phyloP scores from a whole-genome alignment of 1,140 invertebrate genomes.

The Halyomorpha halys region DNA sequence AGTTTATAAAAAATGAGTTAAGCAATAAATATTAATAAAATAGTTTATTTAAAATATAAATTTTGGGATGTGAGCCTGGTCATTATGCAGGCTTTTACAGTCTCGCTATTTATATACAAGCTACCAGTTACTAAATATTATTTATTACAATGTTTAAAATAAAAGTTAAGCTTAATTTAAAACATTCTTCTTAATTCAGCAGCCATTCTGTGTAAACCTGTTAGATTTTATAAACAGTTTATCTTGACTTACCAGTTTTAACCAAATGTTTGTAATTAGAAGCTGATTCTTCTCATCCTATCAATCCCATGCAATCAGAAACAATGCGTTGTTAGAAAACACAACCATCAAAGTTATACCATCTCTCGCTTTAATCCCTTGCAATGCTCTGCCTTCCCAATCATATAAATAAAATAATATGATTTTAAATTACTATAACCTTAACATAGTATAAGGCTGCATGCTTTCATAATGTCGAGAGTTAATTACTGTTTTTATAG shows the following conservation, averaged over 20 bases:
- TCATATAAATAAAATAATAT: neutral
- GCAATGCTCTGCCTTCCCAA: constrained; percentile 21
- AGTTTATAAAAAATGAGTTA: constrained; percentile 12
- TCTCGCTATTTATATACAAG: constrained; percentile 22
- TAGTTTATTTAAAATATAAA: constrained; percentile 16
- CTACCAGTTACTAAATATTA: constrained; percentile 24
- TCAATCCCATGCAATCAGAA: constrained; percentile 37
- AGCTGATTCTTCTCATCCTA: constrained; percentile 89
- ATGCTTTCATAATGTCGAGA: too few species aligned
- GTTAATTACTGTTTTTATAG: too few species aligned
- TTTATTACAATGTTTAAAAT: constrained; percentile 21
- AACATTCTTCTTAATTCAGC: constrained; percentile 23
- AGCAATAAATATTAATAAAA: constrained; percentile 15
- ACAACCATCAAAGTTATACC: constrained; percentile 28
- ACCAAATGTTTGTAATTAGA: constrained; percentile 85
- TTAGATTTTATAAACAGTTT: constrained; percentile 28
- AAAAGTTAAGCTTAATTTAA: constrained; percentile 22
- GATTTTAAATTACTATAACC: too few species aligned
- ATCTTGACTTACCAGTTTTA: constrained; percentile 63
- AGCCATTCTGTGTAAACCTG: constrained; percentile 29
- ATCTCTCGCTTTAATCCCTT: constrained; percentile 24
- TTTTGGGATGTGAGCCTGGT: constrained; percentile 23
- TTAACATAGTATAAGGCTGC: too few species aligned
- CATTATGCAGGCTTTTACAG: constrained; percentile 21
- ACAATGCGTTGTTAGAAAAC: constrained; percentile 34